Conservation (phyloP, 2,888 invertebrate species). For the Scaptodrosophila latifasciaeformis region DNA sequence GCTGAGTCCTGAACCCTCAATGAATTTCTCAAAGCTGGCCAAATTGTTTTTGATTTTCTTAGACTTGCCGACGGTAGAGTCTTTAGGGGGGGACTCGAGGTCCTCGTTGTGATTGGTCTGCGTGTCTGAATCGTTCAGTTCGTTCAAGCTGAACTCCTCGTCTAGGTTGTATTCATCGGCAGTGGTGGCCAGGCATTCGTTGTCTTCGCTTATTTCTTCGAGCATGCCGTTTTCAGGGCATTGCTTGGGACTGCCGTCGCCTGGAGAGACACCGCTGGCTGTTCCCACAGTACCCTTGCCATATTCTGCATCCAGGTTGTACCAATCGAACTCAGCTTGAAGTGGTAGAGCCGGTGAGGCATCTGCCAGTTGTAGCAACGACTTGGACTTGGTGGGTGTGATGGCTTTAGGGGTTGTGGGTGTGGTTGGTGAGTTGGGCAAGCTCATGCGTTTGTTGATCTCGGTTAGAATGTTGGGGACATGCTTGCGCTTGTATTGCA, state of each 20-base stretch:
- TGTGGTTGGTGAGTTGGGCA: constrained; percentile 60
- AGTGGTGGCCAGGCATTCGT: constrained; percentile 50
- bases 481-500: constrained; percentile 70
- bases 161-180: constrained; percentile 74
- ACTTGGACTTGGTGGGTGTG: constrained; percentile 39
- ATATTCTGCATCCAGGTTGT: constrained; percentile 74
- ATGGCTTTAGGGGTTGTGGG: constrained; percentile 45
- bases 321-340: constrained; percentile 75
- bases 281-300: constrained; percentile 46
- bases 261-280: constrained; percentile 9
- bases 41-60: constrained; percentile 63
- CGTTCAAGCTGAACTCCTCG: constrained; percentile 70
- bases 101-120: constrained; percentile 34
- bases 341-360: constrained; percentile 60
- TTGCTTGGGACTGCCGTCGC: constrained; percentile 44
- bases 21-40: constrained; percentile 72
- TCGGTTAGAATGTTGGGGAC: constrained; percentile 72
- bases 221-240: constrained; percentile 50
- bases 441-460: constrained; percentile 71
- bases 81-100: background rate
- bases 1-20: constrained; percentile 71
- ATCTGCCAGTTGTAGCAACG: constrained; percentile 36
- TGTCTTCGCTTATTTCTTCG: constrained; percentile 64
- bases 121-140: too few relatives aligned
- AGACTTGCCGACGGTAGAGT: constrained; percentile 35